These are phyloP conservation scores for Probaryconus sp. DNA, from an alignment of 1,140 invertebrate species.

Conservation along the genomic window DNA sequence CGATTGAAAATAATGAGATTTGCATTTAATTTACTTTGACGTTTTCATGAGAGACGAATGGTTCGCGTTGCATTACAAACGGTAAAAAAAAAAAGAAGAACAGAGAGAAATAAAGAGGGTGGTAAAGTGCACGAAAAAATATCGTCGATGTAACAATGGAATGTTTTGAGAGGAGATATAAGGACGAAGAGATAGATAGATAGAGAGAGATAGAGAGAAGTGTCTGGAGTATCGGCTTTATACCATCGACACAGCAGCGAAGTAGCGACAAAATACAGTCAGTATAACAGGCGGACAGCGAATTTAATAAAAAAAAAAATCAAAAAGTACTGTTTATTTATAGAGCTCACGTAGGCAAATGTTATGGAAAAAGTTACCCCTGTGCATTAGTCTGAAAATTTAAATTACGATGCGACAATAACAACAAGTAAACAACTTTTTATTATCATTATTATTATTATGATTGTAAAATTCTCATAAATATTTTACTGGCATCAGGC, in stretches of 20 bases:
- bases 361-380: too few relatives aligned
- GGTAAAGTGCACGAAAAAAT: constrained; percentile 33
- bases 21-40: constrained; percentile 29
- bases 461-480: too few relatives aligned
- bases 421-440: too few relatives aligned
- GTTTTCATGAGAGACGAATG: constrained; percentile 37
- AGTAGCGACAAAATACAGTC: constrained; percentile 44
- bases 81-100: constrained; percentile 34
- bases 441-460: too few relatives aligned
- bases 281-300: constrained; percentile 40
- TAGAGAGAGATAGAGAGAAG: too few relatives aligned
- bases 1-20: constrained; percentile 26
- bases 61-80: not conserved
- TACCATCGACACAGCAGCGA: constrained; percentile 61
- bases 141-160: constrained; percentile 30
- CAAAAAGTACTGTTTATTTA: constrained; percentile 17
- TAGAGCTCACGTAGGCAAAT: too few relatives aligned
- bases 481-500: too few relatives aligned
- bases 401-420: too few relatives aligned
- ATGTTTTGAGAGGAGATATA: constrained; percentile 31
- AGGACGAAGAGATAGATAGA: constrained; percentile 24
- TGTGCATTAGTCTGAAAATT: too few relatives aligned
- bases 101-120: constrained; percentile 30
- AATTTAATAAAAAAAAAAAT: constrained; percentile 44
- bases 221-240: constrained; percentile 37